phyloP scores from a whole-genome alignment of 2,113 vertebrate genomes.

The Seriola quinqueradiata region DNA sequence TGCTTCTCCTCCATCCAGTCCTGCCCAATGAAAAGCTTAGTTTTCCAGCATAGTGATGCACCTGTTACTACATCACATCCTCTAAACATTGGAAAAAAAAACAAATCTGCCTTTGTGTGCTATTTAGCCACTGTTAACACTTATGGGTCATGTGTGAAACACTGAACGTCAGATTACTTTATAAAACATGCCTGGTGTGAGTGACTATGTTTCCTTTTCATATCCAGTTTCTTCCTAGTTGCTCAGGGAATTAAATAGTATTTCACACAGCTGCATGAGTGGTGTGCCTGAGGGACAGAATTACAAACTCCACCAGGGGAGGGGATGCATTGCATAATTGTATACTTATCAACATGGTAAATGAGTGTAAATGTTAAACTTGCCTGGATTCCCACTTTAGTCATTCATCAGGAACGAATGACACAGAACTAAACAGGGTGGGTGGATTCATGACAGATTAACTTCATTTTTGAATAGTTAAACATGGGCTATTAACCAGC shows the following conservation, averaged over 20 bases:
- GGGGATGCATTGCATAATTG: conserved; percentile 15
- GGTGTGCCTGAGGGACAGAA: conserved; percentile 28
- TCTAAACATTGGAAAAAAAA: not conserved
- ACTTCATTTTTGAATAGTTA: not conserved
- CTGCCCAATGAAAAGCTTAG: not conserved
- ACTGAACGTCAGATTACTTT: conserved; percentile 10
- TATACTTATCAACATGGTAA: conserved; percentile 38
- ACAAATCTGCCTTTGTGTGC: conserved; percentile 11
- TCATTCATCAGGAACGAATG: conserved; percentile 19
- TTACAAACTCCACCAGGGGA: conserved; percentile 43
- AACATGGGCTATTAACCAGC: not conserved
- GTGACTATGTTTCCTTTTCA: conserved; percentile 56
- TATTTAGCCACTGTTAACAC: conserved; percentile 6
- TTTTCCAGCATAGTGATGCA: not conserved
- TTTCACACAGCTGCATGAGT: conserved; percentile 50
- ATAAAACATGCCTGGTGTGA: conserved; percentile 16
- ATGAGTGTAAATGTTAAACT: conserved; percentile 18
- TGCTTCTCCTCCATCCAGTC: not conserved
- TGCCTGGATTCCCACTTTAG: not conserved
- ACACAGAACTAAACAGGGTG: conserved; percentile 4
- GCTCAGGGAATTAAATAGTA: conserved; percentile 44
- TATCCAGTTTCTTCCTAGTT: conserved; percentile 54
- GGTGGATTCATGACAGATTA: conserved; percentile 7
- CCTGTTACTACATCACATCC: not conserved
- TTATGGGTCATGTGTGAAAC: not conserved